Percentiles rank a stretch among this genome's conserved stretches.
Evolutionary conservation across 2,797 vertebrate species (phyloP).

Genomic region (Pseudotriccus pelzelni): DNA sequence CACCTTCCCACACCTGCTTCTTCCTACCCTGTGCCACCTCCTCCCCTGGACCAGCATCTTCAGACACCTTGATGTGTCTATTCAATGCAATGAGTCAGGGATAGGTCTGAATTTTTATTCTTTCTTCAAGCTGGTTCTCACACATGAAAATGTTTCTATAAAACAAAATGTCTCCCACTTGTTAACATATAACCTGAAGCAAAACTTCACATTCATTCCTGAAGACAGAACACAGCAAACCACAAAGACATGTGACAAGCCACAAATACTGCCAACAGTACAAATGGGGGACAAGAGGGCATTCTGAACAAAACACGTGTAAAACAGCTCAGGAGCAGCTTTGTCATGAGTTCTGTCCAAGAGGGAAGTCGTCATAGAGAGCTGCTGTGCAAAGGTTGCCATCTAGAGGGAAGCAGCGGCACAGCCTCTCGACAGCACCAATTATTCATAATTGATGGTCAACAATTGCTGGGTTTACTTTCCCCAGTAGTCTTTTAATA

Average conservation of each 20-base stretch:
- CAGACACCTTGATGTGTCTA: background rate
- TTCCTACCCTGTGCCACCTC: background rate
- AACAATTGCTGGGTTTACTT: background rate
- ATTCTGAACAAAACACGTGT: background rate
- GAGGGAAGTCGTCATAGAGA: background rate
- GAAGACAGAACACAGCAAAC: background rate
- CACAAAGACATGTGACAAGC: background rate
- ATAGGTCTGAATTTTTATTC: background rate
- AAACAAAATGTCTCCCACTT: background rate
- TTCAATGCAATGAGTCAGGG: background rate
- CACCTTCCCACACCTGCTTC: background rate
- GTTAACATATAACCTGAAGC: background rate
- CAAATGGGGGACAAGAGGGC: background rate
- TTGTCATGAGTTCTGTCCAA: background rate
- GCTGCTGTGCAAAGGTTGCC: conserved; percentile 17
- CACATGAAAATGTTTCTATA: background rate
- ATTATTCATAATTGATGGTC: background rate
- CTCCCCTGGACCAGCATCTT: background rate
- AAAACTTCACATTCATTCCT: background rate
- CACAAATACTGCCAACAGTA: background rate
- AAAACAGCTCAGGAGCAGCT: background rate
- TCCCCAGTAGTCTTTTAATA: background rate
- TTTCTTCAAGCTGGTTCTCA: background rate
- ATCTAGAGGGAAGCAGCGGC: conserved; percentile 19
- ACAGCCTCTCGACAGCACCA: background rate